Conservation (phyloP, 1,140 invertebrate species). For the Leptonema lineaticorne region DNA sequence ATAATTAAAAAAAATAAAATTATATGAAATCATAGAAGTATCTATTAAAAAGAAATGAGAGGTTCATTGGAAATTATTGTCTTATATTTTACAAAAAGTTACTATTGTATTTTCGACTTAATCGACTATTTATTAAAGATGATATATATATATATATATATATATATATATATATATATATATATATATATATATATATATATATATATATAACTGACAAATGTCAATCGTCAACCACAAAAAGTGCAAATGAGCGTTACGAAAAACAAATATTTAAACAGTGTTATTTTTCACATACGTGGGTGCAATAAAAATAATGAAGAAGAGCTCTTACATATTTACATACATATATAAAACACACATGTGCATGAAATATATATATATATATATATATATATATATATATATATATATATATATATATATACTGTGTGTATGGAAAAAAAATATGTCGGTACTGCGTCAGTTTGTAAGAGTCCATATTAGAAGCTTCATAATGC, state of each 20-base stretch:
- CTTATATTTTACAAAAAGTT: too few species aligned
- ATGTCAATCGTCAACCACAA: slow-evolving; percentile 7
- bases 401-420: too few species aligned
- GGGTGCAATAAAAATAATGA: slow-evolving; percentile 10
- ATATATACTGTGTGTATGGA: too few species aligned
- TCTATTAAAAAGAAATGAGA: too few species aligned
- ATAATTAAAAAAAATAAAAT: too few species aligned
- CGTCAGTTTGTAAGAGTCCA: slow-evolving; percentile 30
- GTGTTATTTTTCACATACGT: slow-evolving; percentile 19
- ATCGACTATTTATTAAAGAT: not conserved
- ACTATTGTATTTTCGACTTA: too few species aligned
- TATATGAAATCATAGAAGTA: too few species aligned
- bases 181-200: not conserved
- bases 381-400: too few species aligned
- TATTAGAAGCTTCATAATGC: slow-evolving; percentile 39
- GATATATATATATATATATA: not conserved
- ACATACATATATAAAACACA: not conserved
- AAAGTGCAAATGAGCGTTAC: not conserved
- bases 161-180: not conserved
- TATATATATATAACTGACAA: not conserved
- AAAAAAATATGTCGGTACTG: not conserved
- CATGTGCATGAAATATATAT: not conserved
- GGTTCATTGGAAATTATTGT: too few species aligned
- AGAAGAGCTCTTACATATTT: too few species aligned
- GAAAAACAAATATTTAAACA: slow-evolving; percentile 19